Evolutionary conservation across 2,113 vertebrate species (phyloP).

Genomic region (Burhinus oedicnemus): DNA sequence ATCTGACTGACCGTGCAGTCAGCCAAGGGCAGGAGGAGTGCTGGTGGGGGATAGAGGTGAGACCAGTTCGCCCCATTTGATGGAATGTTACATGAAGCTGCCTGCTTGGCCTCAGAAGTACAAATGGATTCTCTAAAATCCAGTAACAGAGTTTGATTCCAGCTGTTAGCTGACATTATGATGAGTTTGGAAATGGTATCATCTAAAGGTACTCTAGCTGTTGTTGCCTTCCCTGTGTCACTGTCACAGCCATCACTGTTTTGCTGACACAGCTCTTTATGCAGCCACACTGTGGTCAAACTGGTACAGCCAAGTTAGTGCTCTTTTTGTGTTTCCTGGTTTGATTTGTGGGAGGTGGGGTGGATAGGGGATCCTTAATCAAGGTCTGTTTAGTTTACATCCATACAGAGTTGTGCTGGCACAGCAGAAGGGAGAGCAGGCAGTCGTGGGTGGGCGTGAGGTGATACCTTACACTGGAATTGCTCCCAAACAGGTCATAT

Average conservation of each 20-base stretch:
- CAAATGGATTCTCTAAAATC: not conserved
- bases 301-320: too few species aligned
- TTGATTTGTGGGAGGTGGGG: too few species aligned
- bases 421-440: not conserved
- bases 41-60: not conserved
- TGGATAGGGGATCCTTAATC: not conserved
- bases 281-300: not conserved
- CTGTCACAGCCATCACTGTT: not conserved
- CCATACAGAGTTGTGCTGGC: not conserved
- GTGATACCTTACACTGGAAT: not conserved
- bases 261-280: fast-evolving
- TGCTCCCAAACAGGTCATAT: not conserved
- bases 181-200: not conserved
- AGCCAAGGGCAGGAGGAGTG: not conserved
- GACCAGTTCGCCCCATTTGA: too few species aligned
- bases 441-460: not conserved
- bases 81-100: too few species aligned
- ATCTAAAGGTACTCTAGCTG: not conserved
- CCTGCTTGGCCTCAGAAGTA: not conserved
- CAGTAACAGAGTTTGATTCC: not conserved
- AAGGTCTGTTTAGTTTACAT: not conserved
- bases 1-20: not conserved
- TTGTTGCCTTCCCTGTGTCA: not conserved
- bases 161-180: not conserved
- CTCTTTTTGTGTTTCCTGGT: not conserved